Conservation (phyloP, 2,113 vertebrate genomes). For the Hiodon alosoides region DNA sequence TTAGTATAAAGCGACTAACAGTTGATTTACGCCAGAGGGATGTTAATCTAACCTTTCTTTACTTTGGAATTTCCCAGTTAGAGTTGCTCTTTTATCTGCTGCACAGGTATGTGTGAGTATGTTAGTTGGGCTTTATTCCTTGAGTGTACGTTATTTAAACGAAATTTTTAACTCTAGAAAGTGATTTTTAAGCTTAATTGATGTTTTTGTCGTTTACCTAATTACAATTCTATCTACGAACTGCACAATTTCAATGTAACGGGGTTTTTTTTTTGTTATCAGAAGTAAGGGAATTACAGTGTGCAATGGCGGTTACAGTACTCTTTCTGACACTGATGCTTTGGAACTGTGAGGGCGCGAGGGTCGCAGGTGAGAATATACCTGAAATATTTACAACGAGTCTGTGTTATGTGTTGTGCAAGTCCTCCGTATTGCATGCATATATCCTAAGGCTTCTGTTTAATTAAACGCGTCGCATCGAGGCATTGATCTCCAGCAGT, state of each 20-base stretch:
- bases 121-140: not conserved
- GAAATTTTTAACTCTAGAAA: too few relatives aligned
- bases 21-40: constrained; percentile 24
- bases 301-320: constrained; percentile 68
- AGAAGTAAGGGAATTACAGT: constrained; percentile 30
- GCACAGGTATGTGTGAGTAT: constrained; percentile 14
- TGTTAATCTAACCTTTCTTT: constrained; percentile 39
- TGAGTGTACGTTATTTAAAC: too few relatives aligned
- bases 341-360: constrained; percentile 57
- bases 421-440: not conserved
- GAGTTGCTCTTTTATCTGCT: not conserved
- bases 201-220: not conserved
- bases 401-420: not conserved
- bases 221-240: not conserved
- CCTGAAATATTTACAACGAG: not conserved
- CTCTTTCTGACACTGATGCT: constrained; percentile 69
- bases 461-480: not conserved
- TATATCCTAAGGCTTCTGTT: too few relatives aligned
- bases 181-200: not conserved
- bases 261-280: constrained; percentile 26
- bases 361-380: constrained; percentile 75
- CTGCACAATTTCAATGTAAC: not conserved
- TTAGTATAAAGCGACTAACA: constrained; percentile 29
- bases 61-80: constrained; percentile 23
- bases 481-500: constrained; percentile 13